Evolutionary conservation across 2,113 vertebrate species (phyloP).

Genomic region (Sorex araneus): DNA sequence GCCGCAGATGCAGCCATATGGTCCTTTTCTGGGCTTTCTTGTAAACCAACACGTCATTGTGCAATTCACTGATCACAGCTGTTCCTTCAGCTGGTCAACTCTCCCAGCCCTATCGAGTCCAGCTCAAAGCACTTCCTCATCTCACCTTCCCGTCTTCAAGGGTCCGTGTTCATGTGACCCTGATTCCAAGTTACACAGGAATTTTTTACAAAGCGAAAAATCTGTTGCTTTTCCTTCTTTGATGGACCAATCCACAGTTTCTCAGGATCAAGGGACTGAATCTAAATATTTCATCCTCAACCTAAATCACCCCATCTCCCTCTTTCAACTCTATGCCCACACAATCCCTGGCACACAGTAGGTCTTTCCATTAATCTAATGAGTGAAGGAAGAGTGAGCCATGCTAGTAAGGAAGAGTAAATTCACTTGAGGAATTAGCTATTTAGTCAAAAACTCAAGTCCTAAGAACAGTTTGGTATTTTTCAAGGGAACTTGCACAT

Average conservation of each 20-base stretch:
- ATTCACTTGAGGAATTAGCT: neutral
- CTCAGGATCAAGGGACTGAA: neutral
- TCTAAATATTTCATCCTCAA: neutral
- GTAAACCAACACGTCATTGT: neutral
- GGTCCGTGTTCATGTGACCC: accelerated
- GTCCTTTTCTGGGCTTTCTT: neutral
- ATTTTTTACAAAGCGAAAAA: neutral
- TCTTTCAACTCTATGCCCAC: neutral
- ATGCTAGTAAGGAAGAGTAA: neutral
- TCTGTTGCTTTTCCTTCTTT: neutral
- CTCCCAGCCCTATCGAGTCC: neutral
- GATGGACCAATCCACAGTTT: neutral
- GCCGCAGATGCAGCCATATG: no score
- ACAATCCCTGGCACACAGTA: neutral
- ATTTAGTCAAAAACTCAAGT: neutral
- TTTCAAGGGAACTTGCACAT: neutral
- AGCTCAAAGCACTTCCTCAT: neutral
- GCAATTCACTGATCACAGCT: neutral
- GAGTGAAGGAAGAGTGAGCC: neutral
- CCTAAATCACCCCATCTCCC: neutral
- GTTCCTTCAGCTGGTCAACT: neutral
- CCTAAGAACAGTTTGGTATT: conserved; percentile 7
- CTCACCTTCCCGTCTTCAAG: no score
- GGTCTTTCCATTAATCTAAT: neutral
- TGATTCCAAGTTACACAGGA: accelerated